Conservation (phyloP, 2,797 vertebrate species). For the Hybognathus amarus region DNA sequence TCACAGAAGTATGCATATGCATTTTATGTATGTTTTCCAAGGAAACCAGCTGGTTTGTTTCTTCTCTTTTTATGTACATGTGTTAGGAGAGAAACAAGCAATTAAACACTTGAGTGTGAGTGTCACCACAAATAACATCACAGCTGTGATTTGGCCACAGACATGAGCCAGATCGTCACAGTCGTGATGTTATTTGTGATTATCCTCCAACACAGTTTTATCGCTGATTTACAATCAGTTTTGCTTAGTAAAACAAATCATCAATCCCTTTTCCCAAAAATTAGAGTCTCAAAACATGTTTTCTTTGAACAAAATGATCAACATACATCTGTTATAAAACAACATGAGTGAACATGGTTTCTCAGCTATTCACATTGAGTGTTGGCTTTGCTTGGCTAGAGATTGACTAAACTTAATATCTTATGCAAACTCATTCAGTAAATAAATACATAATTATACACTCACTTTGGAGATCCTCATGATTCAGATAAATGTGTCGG, state of each 20-base stretch:
- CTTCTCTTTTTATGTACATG: neutral
- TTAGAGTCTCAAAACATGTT: neutral
- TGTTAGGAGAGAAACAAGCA: neutral
- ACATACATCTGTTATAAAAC: neutral
- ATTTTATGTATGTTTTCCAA: neutral
- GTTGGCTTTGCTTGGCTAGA: neutral
- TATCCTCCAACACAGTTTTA: neutral
- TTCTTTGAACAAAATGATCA: neutral
- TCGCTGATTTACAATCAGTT: neutral
- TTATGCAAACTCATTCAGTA: neutral
- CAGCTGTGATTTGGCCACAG: conserved; percentile 10
- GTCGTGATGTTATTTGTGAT: neutral
- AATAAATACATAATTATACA: neutral
- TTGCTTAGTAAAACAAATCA: neutral
- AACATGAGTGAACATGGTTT: neutral
- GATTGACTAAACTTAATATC: neutral
- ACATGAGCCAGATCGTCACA: neutral
- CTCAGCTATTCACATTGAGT: too few relatives aligned
- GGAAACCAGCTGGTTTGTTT: neutral
- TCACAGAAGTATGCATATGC: neutral
- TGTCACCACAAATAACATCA: conserved; percentile 1
- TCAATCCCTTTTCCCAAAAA: neutral
- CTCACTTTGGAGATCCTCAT: neutral
- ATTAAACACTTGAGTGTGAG: conserved; percentile 14
- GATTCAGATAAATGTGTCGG: neutral